Percentiles rank a stretch among this genome's conserved stretches.
These are phyloP conservation scores for Colossoma macropomum DNA, from an alignment of 2,113 vertebrate species.

Conservation along the genomic window DNA sequence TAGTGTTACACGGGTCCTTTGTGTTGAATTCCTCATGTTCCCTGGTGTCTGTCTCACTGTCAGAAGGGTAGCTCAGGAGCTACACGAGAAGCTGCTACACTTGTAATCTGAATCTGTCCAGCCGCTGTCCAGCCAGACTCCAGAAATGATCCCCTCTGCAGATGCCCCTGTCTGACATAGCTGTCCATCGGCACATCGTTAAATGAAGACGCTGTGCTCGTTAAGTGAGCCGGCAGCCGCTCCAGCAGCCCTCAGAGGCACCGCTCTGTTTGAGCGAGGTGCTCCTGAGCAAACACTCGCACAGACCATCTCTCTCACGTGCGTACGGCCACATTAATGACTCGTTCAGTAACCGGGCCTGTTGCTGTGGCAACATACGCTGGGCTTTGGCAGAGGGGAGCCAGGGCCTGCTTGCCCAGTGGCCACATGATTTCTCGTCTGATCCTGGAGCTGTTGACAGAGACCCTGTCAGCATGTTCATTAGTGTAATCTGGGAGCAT, in stretches of 20 bases:
- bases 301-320: neutral
- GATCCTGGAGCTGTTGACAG: slow-evolving; percentile 57
- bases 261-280: neutral
- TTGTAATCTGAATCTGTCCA: slow-evolving; percentile 23
- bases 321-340: slow-evolving; percentile 6
- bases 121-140: slow-evolving; percentile 19
- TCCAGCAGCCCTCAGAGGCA: neutral
- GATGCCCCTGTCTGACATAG: slow-evolving; percentile 29
- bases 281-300: slow-evolving; percentile 1
- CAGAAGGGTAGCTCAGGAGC: slow-evolving; percentile 10
- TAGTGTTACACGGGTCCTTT: neutral
- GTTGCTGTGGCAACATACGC: slow-evolving; percentile 50
- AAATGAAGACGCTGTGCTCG: slow-evolving; percentile 31
- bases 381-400: slow-evolving; percentile 11
- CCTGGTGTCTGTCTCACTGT: slow-evolving; percentile 22
- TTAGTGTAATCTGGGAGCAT: slow-evolving; percentile 57
- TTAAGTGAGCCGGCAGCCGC: slow-evolving; percentile 14
- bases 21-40: slow-evolving; percentile 6
- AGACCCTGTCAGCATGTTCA: slow-evolving; percentile 53
- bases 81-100: slow-evolving; percentile 17
- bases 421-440: slow-evolving; percentile 33
- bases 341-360: slow-evolving; percentile 37
- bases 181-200: slow-evolving; percentile 30
- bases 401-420: slow-evolving; percentile 29
- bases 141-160: neutral